Evolutionary conservation across 2,888 invertebrate genomes (phyloP).

Genomic region (Diaperis boleti): DNA sequence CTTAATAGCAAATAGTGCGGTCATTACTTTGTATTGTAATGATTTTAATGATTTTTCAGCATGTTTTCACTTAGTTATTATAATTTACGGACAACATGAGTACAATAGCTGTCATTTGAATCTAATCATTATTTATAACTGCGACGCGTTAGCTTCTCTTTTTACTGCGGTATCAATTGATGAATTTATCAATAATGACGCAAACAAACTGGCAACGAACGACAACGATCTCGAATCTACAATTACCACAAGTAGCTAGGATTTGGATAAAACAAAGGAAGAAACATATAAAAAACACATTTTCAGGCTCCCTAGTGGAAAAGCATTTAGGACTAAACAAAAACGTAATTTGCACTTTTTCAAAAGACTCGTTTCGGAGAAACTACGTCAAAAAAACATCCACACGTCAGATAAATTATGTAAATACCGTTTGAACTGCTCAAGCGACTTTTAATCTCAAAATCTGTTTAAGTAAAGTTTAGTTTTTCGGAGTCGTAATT

Average conservation of each 20-base stretch:
- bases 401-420: slow-evolving; percentile 8
- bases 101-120: slow-evolving; percentile 5
- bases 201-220: no score
- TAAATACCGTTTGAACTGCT: slow-evolving; percentile 5
- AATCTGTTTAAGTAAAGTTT: slow-evolving; percentile 6
- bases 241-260: no score
- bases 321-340: no score
- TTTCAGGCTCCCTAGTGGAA: no score
- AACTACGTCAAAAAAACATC: slow-evolving; percentile 1
- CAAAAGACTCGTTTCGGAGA: background rate
- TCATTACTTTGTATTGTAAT: slow-evolving; percentile 19
- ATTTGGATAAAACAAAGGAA: no score
- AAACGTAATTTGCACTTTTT: background rate
- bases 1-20: slow-evolving; percentile 23
- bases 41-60: slow-evolving; percentile 22
- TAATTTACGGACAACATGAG: slow-evolving; percentile 13
- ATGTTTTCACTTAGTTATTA: slow-evolving; percentile 20
- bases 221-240: no score
- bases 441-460: slow-evolving; percentile 5
- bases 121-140: slow-evolving; percentile 16
- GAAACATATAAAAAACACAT: no score
- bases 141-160: no score
- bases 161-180: no score
- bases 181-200: no score
- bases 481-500: slow-evolving; percentile 19